Percentiles rank a stretch among this genome's conserved stretches.
These are phyloP conservation scores for Chaetodon trifasciatus DNA, from an alignment of 2,797 vertebrate species.

Conservation along the genomic window DNA sequence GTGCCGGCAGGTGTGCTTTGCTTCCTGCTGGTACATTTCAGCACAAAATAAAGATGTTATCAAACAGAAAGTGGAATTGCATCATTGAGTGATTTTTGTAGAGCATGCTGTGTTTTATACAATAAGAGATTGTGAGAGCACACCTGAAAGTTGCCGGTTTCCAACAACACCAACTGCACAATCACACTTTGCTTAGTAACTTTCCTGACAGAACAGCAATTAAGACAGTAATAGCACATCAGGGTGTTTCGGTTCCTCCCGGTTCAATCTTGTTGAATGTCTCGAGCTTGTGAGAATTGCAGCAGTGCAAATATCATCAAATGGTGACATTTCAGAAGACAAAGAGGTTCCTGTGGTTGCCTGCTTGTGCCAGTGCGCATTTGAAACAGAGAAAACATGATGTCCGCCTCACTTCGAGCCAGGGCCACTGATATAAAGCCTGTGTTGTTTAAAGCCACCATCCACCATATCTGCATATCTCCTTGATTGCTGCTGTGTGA, in stretches of 20 bases:
- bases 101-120: slow-evolving; percentile 1
- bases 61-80: slow-evolving; percentile 40
- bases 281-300: slow-evolving; percentile 3
- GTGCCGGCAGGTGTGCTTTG: slow-evolving; percentile 57
- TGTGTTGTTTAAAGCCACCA: not conserved
- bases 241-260: not conserved
- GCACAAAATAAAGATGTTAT: slow-evolving; percentile 55
- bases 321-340: slow-evolving; percentile 16
- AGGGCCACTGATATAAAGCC: not conserved
- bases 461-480: slow-evolving; percentile 4
- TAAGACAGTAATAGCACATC: slow-evolving; percentile 19
- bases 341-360: slow-evolving; percentile 2
- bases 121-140: slow-evolving; percentile 11
- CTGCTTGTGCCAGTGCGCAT: not conserved
- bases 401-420: not conserved
- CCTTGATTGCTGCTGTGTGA: slow-evolving; percentile 23
- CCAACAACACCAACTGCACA: not conserved
- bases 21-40: slow-evolving; percentile 58
- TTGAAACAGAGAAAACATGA: slow-evolving; percentile 11
- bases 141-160: slow-evolving; percentile 5
- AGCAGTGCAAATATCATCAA: slow-evolving; percentile 27
- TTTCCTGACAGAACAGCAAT: slow-evolving; percentile 13
- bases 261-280: slow-evolving; percentile 15
- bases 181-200: not conserved
- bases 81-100: slow-evolving; percentile 38